Evolutionary conservation across 2,797 vertebrate species (phyloP), one percentile per base, ranked within the genome.

Genomic region (Syndactyla subalaris): DNA sequence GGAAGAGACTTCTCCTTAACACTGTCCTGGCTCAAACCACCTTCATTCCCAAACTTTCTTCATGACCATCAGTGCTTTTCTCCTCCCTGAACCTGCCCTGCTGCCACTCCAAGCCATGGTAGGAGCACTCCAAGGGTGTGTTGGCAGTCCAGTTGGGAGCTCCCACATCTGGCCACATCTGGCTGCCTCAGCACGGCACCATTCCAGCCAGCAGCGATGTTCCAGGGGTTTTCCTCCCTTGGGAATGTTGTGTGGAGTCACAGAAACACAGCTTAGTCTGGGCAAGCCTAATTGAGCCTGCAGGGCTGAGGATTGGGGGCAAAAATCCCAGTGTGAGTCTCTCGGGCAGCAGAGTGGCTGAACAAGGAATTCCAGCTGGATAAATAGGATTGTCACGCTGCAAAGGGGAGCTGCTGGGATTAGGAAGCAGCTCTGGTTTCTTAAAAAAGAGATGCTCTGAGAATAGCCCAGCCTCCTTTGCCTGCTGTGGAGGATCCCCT

Each of bases 201-300:
- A 2, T 70, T 80, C 41, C 71, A 18, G 52, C 34, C 9, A 5
- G 61, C 72, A 58, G 59, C 0, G 1, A 43, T 39, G n/a, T 49
- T 21, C 38, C 0, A 0, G 26, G 65, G 39, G 43, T 38, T 57
- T 92, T 48, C 49, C 66, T 32, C 21, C 19, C 14, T 63, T 0
- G 0, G 59, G 45, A 55, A 55, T 0, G 1, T 36, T 14, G 39
- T 6, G 51, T 0, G 0, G 36, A 61, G 46, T 49, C 0, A 1
- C 45, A 87, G 78, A 80, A 45, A 43, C 20, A 3, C 24, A 6
- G 81, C 55, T 92, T 85, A 76, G 63, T 58, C 48, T 39, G 57
- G 46, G 49, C n/a, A 21, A 88, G 74, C 63, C 63, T 30, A 11
- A 65, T 23, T 72, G 90, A 87, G 70, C 92, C 95, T 63, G 68